Evolutionary conservation across 2,113 vertebrate species (phyloP), one percentile per base, ranked within the genome.

Genomic region (Catharus minimus): DNA sequence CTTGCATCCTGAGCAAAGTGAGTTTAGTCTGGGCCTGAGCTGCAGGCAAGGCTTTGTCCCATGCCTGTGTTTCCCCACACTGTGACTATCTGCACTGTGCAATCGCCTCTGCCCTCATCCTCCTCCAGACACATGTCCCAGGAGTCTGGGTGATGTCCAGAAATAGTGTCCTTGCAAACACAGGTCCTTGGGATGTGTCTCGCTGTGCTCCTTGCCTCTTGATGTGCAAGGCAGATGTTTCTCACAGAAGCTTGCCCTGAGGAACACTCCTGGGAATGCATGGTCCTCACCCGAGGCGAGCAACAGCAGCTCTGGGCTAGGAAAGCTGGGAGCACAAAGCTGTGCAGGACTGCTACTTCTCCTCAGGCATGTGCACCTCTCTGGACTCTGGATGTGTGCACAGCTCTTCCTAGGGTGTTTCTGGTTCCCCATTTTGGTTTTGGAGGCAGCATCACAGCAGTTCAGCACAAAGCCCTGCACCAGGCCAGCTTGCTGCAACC

Each of bases 351-450:
- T 73, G 10, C 33, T 27, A 0, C 47, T 32, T 43, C 58, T 62
- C 24, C 41, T 79, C 0, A 0, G 64, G 66, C 57, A 36, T 0
- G 0, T n/a, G 64, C 26, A 12, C 13, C 10, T 55, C 61, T 33
- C 32, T 36, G 57, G 2, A 0, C 28, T 49, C 55, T n/a, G 36
- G 36, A 14, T 53, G 43, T 36, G 30, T n/a, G 55, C 53, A 8
- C 43, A 76, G 79, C 67, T 43, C 55, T 69, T 73, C 50, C 72
- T 13, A 4, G 9, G 15, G 13, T 13, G 5, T 18, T 61, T 50
- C 65, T 83, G 50, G 32, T 73, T 85, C 49, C 44, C 16, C 10
- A 2, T 46, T 74, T 26, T 28, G 44, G 14, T 60, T 62, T 43
- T 66, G 72, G 33, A 72, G 74, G 56, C 47, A 58, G 49, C 47